Base-by-base conservation (phyloP, 2,888 invertebrate species). In the Phania funesta region DNA sequence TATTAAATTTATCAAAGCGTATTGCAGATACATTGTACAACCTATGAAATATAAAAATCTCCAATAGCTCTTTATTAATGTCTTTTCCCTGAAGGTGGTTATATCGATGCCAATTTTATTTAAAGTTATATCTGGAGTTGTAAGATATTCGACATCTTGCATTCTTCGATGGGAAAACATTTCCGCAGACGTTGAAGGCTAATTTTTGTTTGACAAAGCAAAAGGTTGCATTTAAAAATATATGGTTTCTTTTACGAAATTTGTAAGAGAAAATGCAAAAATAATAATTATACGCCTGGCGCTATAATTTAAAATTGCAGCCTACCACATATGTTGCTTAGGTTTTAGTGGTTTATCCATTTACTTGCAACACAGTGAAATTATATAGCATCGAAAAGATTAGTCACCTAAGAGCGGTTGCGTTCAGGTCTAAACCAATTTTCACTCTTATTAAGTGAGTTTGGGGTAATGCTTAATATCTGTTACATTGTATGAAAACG, bases 21-120 rank as follows among this genome's bases (percentile, higher is more conserved):
- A 58, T 74, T 78, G 29, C 58, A 82, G 58, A 74, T 78, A 82
- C n/a, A 68, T n/a, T 7, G 35, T 13, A 18, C 56, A 48, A 50
- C 9, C 18, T 26, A 41, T 35, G 9, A 62, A 54, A 22, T 48
- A 46, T 1, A 68, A 7, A 67, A 74, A 52, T 32, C 70, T 78
- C 20, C 41, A 50, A 20, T 38, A 46, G 13, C 26, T 50, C 5
- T 32, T 56, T 1, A 82, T 20, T 2, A 78, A 46, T 11, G 65
- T 54, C 0, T 11, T 18, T 20, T 68, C 35, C n/a, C 54, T 22
- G 4, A 41, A 13, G 8, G 22, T 50, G 1, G 54, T 74, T 1
- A 82, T 29, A 50, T 73, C 54, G n/a, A 78, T 41, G 1, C 82
- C 82, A 11, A 78, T 58, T n/a, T 50, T 32, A 9, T 46, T 18